phyloP scores from a whole-genome alignment of 2,797 vertebrate genomes.

The Scarus forsteni region DNA sequence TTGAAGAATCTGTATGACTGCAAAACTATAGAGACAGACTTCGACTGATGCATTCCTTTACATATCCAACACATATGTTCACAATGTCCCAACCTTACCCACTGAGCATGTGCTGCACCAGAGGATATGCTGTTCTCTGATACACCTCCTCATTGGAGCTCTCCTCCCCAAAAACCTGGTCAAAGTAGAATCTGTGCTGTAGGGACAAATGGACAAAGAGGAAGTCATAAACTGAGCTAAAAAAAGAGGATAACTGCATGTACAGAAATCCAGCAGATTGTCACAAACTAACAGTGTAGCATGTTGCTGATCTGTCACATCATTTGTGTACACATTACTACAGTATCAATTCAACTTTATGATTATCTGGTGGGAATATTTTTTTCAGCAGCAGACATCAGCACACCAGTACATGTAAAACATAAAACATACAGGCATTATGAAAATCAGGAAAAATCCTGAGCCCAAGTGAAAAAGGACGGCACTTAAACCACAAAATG shows the following conservation, averaged over 20 bases:
- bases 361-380: too few relatives aligned
- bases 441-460: too few relatives aligned
- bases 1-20: too few relatives aligned
- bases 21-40: too few relatives aligned
- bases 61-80: not conserved
- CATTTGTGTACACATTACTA: too few relatives aligned
- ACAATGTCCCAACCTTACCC: conserved; percentile 80
- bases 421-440: too few relatives aligned
- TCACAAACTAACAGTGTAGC: not conserved
- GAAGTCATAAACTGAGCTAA: not conserved
- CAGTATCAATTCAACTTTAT: too few relatives aligned
- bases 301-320: not conserved
- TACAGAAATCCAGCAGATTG: not conserved
- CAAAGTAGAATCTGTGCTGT: conserved; percentile 94
- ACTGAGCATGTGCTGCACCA: conserved; percentile 92
- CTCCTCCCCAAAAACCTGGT: conserved; percentile 92
- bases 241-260: not conserved
- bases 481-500: too few relatives aligned
- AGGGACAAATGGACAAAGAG: conserved; percentile 66
- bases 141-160: conserved; percentile 91
- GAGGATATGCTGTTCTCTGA: conserved; percentile 89
- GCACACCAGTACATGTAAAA: too few relatives aligned
- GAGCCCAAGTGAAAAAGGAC: too few relatives aligned
- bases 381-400: too few relatives aligned
- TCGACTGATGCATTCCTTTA: too few relatives aligned